Evolutionary conservation across 2,888 invertebrate genomes (phyloP).

Genomic region (Drosophila dives): DNA sequence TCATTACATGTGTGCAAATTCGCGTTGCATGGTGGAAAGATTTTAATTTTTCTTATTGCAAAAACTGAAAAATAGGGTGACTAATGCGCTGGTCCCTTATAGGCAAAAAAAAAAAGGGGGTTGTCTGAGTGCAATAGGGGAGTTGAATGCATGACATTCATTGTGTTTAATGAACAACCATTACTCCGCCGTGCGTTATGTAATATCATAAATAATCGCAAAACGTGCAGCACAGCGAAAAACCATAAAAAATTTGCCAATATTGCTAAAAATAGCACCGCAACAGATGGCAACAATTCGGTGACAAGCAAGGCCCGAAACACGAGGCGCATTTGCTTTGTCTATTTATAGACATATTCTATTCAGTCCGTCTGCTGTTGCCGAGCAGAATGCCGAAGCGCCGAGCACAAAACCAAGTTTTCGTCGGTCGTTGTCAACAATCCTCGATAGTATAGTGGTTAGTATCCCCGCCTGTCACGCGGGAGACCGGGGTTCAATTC

Average conservation of each 20-base stretch:
- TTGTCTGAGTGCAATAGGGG: constrained; percentile 48
- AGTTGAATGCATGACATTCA: constrained; percentile 72
- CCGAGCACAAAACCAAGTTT: constrained; percentile 40
- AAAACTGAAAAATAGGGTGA: constrained; percentile 67
- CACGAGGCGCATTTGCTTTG: constrained; percentile 29
- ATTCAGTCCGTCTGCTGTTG: not conserved
- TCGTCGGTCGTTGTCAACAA: constrained; percentile 12
- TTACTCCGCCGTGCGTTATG: constrained; percentile 70
- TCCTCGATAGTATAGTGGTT: constrained; percentile 84
- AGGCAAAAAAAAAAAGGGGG: constrained; percentile 44
- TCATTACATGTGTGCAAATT: constrained; percentile 76
- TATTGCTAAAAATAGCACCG: constrained; percentile 72
- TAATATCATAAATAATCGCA: constrained; percentile 75
- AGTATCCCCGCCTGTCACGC: constrained; percentile 84
- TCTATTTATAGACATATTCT: constrained; percentile 29
- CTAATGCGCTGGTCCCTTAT: constrained; percentile 40
- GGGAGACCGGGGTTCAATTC: constrained; percentile 84
- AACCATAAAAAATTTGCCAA: constrained; percentile 81
- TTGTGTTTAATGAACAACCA: constrained; percentile 81
- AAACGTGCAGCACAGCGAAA: constrained; percentile 67
- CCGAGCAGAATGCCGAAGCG: not conserved
- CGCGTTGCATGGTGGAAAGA: constrained; percentile 55
- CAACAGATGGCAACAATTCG: constrained; percentile 78
- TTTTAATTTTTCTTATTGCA: constrained; percentile 64
- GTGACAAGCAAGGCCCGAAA: constrained; percentile 19